Evolutionary conservation across 2,113 vertebrate genomes (phyloP), one percentile per base, ranked within the genome.

Genomic region (Mobula birostris): DNA sequence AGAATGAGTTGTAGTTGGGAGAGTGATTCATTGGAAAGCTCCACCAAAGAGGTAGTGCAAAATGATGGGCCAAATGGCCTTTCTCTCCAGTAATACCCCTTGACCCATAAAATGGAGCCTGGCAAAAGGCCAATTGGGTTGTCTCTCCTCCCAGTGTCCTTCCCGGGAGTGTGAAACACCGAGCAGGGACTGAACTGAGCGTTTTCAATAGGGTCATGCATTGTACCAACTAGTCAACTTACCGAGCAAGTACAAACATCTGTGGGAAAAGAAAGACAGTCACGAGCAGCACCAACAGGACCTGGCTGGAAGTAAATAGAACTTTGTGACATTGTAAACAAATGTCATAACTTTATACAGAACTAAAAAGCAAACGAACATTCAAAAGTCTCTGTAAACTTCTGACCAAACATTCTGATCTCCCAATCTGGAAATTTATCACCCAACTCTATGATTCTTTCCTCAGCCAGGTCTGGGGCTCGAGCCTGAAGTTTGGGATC

Each of bases 191-290:
- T 74, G 72, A 66, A 11, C 17, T 11, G 9, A 70, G 68, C 11
- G 11, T 17, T 70, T 70, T 70, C 17, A 17, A 70, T 11, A 24
- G 2, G 72, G 19, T 74, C 72, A 74, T 1, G 11, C 17, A 9
- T 17, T 6, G 32, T 32, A 40, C 19, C 70, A 5, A 88, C 68
- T 7, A 24, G 15, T 21, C 74, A 58, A 72, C 94, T 94, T 61
- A 96, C 96, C 95, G 94, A 0, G 96, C 94, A 36, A 96, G 95
- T 2, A 96, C 66, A 0, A 94, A 95, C 36, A 96, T 74, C 94
- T 96, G 95, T 66, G 96, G 95, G 0, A 11, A 19, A 61, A 95
- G 94, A 0, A 72, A 0, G 5, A 74, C 1, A 1, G 63, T 48
- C n/a, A 94, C 96, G 14, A 85, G 17, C 32, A 95, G 9, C 29